A percentile compares a stretch with the other conserved stretches of the same genome.
These are phyloP conservation scores for Cephus cinctus DNA, from an alignment of 1,140 invertebrate species.

Conservation along the genomic window DNA sequence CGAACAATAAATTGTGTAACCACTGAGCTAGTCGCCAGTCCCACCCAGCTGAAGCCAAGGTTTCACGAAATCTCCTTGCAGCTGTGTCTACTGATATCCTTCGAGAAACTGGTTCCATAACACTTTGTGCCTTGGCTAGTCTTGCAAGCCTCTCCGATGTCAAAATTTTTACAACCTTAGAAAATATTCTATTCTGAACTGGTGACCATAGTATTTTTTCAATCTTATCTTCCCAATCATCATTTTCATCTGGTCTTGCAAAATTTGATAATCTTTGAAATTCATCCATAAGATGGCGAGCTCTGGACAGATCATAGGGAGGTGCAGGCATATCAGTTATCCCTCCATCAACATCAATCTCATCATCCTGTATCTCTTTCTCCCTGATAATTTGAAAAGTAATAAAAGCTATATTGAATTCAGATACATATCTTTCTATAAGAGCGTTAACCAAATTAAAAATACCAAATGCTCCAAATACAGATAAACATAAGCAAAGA, in stretches of 20 bases:
- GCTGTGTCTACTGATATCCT: slow-evolving; percentile 71
- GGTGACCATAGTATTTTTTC: slow-evolving; percentile 67
- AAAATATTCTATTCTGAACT: slow-evolving; percentile 67
- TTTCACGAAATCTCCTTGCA: slow-evolving; percentile 65
- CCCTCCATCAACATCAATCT: slow-evolving; percentile 55
- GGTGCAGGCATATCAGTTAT: slow-evolving; percentile 27
- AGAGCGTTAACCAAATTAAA: no score
- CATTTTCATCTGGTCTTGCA: slow-evolving; percentile 61
- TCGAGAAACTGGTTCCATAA: slow-evolving; percentile 67
- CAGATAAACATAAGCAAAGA: no score
- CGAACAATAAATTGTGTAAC: slow-evolving; percentile 74
- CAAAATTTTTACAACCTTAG: slow-evolving; percentile 67
- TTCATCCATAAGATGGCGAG: slow-evolving; percentile 70
- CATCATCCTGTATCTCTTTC: slow-evolving; percentile 37
- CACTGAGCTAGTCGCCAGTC: slow-evolving; percentile 73
- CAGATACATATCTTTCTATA: no score
- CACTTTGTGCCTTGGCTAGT: slow-evolving; percentile 58
- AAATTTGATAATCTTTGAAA: slow-evolving; percentile 67
- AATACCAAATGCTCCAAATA: no score
- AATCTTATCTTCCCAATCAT: slow-evolving; percentile 73
- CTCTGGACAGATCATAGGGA: slow-evolving; percentile 66
- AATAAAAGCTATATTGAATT: no score
- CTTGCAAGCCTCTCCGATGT: slow-evolving; percentile 70
- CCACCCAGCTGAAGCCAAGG: slow-evolving; percentile 69
- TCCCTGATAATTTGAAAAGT: slow-evolving; percentile 7